A percentile compares a stretch with the other conserved stretches of the same genome.
These are phyloP conservation scores for Axea sp. DNA, from an alignment of 2,888 invertebrate species.

Conservation along the genomic window DNA sequence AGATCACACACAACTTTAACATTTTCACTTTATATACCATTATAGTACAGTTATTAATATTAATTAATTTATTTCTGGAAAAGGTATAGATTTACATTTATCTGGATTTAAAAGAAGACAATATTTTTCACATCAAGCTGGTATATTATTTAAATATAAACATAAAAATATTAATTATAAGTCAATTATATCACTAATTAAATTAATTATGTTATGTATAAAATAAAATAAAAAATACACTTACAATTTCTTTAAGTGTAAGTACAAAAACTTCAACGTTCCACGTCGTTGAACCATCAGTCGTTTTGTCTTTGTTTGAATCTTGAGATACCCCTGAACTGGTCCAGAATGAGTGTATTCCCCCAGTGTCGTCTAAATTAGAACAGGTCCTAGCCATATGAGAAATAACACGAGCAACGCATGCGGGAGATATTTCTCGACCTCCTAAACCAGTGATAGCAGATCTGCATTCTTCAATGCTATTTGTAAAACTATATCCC, in stretches of 20 bases:
- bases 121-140: too few relatives aligned
- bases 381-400: conserved; percentile 92
- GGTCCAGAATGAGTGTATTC: conserved; percentile 81
- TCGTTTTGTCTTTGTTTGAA: conserved; percentile 75
- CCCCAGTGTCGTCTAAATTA: conserved; percentile 84
- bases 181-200: too few relatives aligned
- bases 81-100: too few relatives aligned
- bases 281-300: conserved; percentile 85
- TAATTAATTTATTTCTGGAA: too few relatives aligned
- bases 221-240: too few relatives aligned
- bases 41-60: too few relatives aligned
- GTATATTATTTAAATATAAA: too few relatives aligned
- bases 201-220: too few relatives aligned
- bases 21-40: too few relatives aligned
- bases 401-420: conserved; percentile 91
- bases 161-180: too few relatives aligned
- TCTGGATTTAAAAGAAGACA: too few relatives aligned
- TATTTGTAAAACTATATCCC: conserved; percentile 92
- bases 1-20: too few relatives aligned
- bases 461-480: conserved; percentile 92
- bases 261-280: conserved; percentile 96
- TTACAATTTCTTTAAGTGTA: conserved; percentile 91
- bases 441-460: conserved; percentile 90
- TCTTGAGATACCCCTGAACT: conserved; percentile 82
- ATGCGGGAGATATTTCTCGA: conserved; percentile 89